Conservation (phyloP, 2,797 vertebrate species). For the Tokudaia tokunoshimensis region DNA sequence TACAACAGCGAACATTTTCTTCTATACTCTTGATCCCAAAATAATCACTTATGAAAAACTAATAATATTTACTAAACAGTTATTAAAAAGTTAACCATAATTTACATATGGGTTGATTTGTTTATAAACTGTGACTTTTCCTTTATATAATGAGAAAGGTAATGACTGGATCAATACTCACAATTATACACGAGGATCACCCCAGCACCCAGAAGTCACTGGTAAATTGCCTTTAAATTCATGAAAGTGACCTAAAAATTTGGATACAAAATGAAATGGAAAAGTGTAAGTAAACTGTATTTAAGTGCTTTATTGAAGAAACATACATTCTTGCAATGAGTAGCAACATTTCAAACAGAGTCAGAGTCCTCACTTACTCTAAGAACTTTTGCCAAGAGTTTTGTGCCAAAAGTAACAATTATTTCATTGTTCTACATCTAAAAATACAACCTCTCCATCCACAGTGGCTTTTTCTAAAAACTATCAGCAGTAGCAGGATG, state of each 20-base stretch:
- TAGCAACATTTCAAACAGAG: slow-evolving; percentile 70
- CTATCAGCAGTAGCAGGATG: slow-evolving; percentile 77
- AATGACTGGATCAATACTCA: slow-evolving; percentile 92
- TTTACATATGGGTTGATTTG: background rate
- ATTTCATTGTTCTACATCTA: slow-evolving; percentile 84
- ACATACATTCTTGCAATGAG: slow-evolving; percentile 72
- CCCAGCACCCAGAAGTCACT: slow-evolving; percentile 98
- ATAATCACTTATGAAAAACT: slow-evolving; percentile 43
- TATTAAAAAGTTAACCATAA: slow-evolving; percentile 23
- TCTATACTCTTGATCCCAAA: slow-evolving; percentile 17
- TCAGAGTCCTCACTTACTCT: slow-evolving; percentile 74
- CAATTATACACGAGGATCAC: slow-evolving; percentile 95
- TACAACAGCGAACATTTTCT: slow-evolving; percentile 20
- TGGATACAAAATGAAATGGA: slow-evolving; percentile 82
- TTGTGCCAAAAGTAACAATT: slow-evolving; percentile 83
- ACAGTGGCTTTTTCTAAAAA: slow-evolving; percentile 77
- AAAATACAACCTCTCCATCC: slow-evolving; percentile 81
- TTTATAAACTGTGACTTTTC: slow-evolving; percentile 47
- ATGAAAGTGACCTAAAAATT: slow-evolving; percentile 97
- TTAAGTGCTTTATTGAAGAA: slow-evolving; percentile 59
- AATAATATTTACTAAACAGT: slow-evolving; percentile 44
- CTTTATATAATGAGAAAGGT: slow-evolving; percentile 77
- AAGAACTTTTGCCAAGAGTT: slow-evolving; percentile 85
- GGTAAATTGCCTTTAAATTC: slow-evolving; percentile 95
- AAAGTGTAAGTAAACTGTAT: slow-evolving; percentile 53